Base-by-base conservation (phyloP, 2,888 invertebrate species). In the Seladonia tumulorum region DNA sequence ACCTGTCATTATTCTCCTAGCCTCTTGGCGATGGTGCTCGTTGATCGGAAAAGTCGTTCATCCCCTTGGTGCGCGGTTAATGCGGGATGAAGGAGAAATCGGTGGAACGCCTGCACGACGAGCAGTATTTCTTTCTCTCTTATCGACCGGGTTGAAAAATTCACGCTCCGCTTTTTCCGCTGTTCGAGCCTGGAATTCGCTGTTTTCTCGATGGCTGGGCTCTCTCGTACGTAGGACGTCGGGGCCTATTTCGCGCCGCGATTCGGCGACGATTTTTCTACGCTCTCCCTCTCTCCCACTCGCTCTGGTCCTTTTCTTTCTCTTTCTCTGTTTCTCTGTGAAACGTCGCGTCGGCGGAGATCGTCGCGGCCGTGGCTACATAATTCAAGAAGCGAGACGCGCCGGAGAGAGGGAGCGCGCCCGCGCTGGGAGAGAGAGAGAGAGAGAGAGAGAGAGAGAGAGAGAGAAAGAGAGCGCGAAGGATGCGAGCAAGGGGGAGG, bases 1-100 rank as follows among this genome's bases (percentile, higher is more conserved):
- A 89, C 90, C 90, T 90, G 88, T 90, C 89, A 90, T 90, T 90
- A 90, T 85, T 88, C 85, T 79, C 79, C 78, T 90, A 90, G 89
- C 82, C 88, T 89, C 87, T 83, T 83, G 79, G 87, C 87, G 80
- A 81, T 83, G 81, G 83, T 73, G 81, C 81, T 90, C 77, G 87
- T 70, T 88, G 90, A 90, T 90, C 90, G 88, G 88, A 88, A 90
- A 90, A 90, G 85, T 83, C 79, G 81, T 90, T 88, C 90, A 86
- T 85, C 83, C 88, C 87, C 83, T 81, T 80, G 81, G 53, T 70
- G 83, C 78, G 76, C 42, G 76, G 68, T 68, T 86, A 86, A 87
- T 73, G 78, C 81, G 63, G 79, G 76, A 86, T 74, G 70, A 75
- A 75, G 81, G 76, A 86, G 80, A 68, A 75, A 86, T 77, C 82